Evolutionary conservation across 2,797 vertebrate species (phyloP).

Genomic region (Hylomyscus alleni): DNA sequence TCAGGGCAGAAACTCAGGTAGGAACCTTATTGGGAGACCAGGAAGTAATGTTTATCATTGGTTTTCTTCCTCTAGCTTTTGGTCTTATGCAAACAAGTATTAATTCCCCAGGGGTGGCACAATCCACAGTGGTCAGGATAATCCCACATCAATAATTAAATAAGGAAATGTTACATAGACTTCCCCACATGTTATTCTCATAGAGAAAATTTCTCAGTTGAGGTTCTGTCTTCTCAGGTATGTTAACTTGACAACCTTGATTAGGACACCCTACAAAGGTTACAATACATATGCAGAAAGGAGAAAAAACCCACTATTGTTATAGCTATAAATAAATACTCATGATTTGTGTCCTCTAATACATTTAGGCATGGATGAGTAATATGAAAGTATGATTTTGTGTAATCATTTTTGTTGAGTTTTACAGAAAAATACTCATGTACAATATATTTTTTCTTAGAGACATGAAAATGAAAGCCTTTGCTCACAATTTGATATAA

Average conservation of each 20-base stretch:
- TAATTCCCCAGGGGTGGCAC: background rate
- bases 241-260: background rate
- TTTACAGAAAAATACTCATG: constrained; percentile 26
- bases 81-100: background rate
- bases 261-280: background rate
- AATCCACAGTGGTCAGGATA: background rate
- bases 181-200: background rate
- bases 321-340: background rate
- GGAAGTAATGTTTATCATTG: background rate
- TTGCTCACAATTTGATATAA: background rate
- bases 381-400: background rate
- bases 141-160: background rate
- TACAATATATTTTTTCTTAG: background rate
- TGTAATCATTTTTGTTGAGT: background rate
- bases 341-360: background rate
- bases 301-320: background rate
- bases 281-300: background rate
- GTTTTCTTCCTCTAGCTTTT: background rate
- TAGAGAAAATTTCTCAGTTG: background rate
- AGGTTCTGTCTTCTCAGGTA: background rate
- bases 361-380: background rate
- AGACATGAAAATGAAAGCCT: background rate
- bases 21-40: background rate
- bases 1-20: background rate
- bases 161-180: background rate